phyloP scores from a whole-genome alignment of 2,888 invertebrate species.

The Tenodera sinensis region DNA sequence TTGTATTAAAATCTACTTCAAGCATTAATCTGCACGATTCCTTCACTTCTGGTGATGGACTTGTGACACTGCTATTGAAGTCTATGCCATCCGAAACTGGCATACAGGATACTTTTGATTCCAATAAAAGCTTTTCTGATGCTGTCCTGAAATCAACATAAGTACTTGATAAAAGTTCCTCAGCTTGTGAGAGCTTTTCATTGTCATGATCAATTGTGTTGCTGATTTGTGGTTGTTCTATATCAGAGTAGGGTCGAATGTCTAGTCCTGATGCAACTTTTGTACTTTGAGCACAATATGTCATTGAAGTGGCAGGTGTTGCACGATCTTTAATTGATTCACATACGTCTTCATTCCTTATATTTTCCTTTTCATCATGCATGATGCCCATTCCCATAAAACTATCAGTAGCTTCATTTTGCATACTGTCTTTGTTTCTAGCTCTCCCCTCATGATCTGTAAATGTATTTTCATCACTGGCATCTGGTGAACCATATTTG shows the following conservation, averaged over 20 bases:
- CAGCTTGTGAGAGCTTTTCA: constrained; percentile 32
- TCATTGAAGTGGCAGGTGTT: not conserved
- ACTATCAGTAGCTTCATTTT: not conserved
- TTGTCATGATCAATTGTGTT: constrained; percentile 19
- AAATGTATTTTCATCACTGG: not conserved
- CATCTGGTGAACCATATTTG: not conserved
- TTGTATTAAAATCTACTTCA: not conserved
- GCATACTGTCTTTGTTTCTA: not conserved
- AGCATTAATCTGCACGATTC: not conserved
- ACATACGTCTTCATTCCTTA: not conserved
- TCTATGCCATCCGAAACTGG: constrained; percentile 28
- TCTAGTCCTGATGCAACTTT: not conserved
- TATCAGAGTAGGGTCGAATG: not conserved
- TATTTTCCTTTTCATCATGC: constrained; percentile 11
- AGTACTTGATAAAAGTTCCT: constrained; percentile 36
- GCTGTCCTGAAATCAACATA: constrained; percentile 35
- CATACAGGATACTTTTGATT: constrained; percentile 1
- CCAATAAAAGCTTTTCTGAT: constrained; percentile 33
- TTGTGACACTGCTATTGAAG: not conserved
- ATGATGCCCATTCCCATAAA: not conserved
- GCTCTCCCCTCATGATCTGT: not conserved
- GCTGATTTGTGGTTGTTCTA: not conserved
- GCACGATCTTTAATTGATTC: not conserved
- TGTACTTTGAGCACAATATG: not conserved
- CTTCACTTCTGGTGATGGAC: not conserved